These are phyloP conservation scores for Andrena praecox DNA, from an alignment of 2,888 invertebrate species.

Conservation along the genomic window DNA sequence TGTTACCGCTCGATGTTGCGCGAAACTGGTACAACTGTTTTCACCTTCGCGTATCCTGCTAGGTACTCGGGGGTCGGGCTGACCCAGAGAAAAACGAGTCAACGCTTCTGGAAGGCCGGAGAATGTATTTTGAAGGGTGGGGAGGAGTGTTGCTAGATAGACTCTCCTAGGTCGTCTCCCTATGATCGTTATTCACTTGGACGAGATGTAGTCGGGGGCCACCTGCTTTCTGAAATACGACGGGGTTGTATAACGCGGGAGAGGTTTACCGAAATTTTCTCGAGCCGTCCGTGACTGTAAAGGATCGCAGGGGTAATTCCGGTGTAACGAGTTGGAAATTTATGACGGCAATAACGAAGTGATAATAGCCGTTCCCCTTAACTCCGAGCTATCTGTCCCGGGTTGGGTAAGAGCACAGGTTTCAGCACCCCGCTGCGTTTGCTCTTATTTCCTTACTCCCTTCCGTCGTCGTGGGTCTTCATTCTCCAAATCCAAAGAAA, in stretches of 20 bases:
- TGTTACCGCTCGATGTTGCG: conserved; percentile 19
- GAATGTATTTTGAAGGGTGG: too few species aligned
- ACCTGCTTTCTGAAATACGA: conserved; percentile 40
- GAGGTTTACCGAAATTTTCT: conserved; percentile 39
- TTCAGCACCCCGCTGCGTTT: conserved; percentile 75
- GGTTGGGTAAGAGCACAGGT: conserved; percentile 78
- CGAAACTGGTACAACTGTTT: conserved; percentile 29
- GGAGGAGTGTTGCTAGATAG: background rate
- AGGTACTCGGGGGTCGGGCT: too few species aligned
- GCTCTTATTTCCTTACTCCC: conserved; percentile 76
- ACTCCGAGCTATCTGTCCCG: conserved; percentile 72
- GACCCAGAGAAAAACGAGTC: too few species aligned
- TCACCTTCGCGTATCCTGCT: conserved; percentile 11
- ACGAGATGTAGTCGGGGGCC: conserved; percentile 4
- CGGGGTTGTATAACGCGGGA: background rate
- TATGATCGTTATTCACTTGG: conserved; percentile 4
- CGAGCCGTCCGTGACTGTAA: conserved; percentile 32
- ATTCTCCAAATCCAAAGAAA: conserved; percentile 39
- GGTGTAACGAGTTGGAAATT: conserved; percentile 78
- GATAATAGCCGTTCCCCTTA: conserved; percentile 81
- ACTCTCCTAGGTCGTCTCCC: background rate
- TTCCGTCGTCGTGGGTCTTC: conserved; percentile 55
- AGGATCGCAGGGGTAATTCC: conserved; percentile 63
- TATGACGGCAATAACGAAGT: conserved; percentile 82
- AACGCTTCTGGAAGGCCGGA: too few species aligned